Evolutionary conservation across 2,113 vertebrate genomes (phyloP).

Genomic region (Emydocephalus ijimae): DNA sequence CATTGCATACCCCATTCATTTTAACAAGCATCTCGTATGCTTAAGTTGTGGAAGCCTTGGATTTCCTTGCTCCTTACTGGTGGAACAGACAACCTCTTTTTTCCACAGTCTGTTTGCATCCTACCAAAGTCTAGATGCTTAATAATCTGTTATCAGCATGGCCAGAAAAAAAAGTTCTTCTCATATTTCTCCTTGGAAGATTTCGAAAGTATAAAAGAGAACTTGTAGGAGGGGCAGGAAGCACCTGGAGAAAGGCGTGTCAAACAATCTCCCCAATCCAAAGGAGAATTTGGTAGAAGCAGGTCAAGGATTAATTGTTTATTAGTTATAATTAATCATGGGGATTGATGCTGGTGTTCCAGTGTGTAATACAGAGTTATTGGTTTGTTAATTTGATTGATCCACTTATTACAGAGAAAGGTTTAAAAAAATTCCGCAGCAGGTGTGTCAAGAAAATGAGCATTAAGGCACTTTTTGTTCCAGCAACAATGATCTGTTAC

Average conservation of each 20-base stretch:
- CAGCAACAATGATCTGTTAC: rapidly evolving
- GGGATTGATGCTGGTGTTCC: conserved; percentile 68
- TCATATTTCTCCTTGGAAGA: conserved; percentile 59
- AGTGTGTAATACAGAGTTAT: conserved; percentile 76
- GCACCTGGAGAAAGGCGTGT: conserved; percentile 24
- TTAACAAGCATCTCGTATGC: conserved; percentile 65
- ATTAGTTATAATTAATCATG: conserved; percentile 48
- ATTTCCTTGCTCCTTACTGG: conserved; percentile 37
- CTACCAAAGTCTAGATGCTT: conserved; percentile 39
- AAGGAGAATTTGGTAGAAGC: conserved; percentile 24
- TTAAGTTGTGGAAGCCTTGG: conserved; percentile 48
- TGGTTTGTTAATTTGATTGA: conserved; percentile 90
- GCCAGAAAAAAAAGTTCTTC: conserved; percentile 61
- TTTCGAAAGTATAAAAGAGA: conserved; percentile 63
- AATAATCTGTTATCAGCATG: conserved; percentile 59
- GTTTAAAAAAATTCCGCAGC: conserved; percentile 47
- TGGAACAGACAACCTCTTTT: conserved; percentile 52
- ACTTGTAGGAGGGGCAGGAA: conserved; percentile 27
- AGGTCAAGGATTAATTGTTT: conserved; percentile 61
- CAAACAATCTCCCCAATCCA: rapidly evolving
- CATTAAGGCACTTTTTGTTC: conserved; percentile 21
- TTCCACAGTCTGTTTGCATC: conserved; percentile 54
- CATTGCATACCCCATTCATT: conserved; percentile 44
- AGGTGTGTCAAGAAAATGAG: conserved; percentile 11
- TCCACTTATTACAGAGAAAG: conserved; percentile 68